Evolutionary conservation across 2,888 invertebrate species (phyloP), one percentile per base, ranked within the genome.

Genomic region (Rhaphigaster nebulosa): DNA sequence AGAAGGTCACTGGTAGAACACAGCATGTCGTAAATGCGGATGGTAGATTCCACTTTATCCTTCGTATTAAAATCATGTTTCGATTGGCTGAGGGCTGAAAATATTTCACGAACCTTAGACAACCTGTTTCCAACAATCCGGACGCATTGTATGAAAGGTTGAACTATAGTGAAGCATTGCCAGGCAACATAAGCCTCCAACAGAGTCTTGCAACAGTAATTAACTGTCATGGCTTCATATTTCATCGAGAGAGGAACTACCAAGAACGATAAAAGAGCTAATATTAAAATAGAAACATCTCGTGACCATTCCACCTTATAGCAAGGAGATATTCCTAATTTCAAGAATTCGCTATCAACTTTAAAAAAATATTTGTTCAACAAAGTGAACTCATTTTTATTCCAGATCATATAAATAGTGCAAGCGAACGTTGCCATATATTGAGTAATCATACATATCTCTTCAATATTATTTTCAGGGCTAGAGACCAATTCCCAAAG

Each of bases 31-130:
- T 76, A 76, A 38, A 76, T 13, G 5, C 70, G 4, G 23, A 76
- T 76, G 18, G 70, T 76, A 20, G 70, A 76, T 38, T 76, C 70
- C 38, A 76, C 6, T 76, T 76, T 76, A 38, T 76, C 70, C 70
- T 76, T 76, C 10, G 70, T 20, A 76, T 76, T 20, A 76, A 38
- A 76, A 34, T 34, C 15, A 38, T 76, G 4, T 38, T 76, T 76
- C 12, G 70, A 38, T 20, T 38, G 5, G 20, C 70, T 76, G 20
- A 38, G 18, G 2, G 18, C 5, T 23, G 20, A 23, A 38, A 76
- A 76, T 20, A 76, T 34, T 38, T 76, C 70, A 76, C 70, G 70
- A 76, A 76, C 70, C 20, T 34, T 76, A 4, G 34, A 76, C 8
- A 76, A 38, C 20, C 29, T 76, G 20, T 76, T 38, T 76, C 70